Conservation (phyloP, 2,888 invertebrate genomes). For the Tholera decimalis region DNA sequence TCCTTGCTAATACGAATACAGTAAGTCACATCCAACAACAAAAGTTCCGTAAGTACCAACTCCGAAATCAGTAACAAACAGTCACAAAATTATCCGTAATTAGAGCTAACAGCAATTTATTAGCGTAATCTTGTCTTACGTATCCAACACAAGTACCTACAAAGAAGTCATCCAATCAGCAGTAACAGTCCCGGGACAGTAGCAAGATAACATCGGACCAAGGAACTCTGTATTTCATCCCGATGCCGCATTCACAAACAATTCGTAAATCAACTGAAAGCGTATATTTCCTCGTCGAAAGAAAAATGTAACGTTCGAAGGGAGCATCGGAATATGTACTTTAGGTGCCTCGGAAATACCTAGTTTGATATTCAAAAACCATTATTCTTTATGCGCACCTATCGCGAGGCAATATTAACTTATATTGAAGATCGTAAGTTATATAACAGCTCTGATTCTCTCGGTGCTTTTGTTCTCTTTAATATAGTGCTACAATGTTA, state of each 20-base stretch:
- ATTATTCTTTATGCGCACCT: conserved; percentile 69
- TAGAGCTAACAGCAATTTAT: conserved; percentile 47
- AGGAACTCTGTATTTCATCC: conserved; percentile 42
- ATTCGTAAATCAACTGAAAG: conserved; percentile 63
- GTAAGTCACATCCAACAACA: neutral
- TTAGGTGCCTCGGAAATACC: conserved; percentile 59
- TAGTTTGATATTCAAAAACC: conserved; percentile 72
- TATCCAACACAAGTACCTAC: conserved; percentile 34
- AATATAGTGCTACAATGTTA: conserved; percentile 47
- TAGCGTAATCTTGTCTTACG: conserved; percentile 43
- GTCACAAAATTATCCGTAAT: conserved; percentile 51
- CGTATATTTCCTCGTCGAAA: conserved; percentile 67
- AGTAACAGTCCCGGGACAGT: conserved; percentile 33
- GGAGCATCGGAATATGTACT: conserved; percentile 67
- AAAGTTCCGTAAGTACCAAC: conserved; percentile 2
- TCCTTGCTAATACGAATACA: too few species aligned
- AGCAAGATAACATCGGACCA: conserved; percentile 49
- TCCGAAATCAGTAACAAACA: conserved; percentile 22
- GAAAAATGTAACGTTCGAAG: conserved; percentile 73
- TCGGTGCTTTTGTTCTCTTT: conserved; percentile 37
- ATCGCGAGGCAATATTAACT: conserved; percentile 65
- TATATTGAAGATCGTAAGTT: conserved; percentile 66
- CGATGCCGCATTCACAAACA: conserved; percentile 65
- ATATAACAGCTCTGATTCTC: conserved; percentile 45
- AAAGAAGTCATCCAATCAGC: conserved; percentile 58